These are phyloP conservation scores for Capreolus pygargus DNA, from an alignment of 2,113 vertebrate species.

Conservation along the genomic window DNA sequence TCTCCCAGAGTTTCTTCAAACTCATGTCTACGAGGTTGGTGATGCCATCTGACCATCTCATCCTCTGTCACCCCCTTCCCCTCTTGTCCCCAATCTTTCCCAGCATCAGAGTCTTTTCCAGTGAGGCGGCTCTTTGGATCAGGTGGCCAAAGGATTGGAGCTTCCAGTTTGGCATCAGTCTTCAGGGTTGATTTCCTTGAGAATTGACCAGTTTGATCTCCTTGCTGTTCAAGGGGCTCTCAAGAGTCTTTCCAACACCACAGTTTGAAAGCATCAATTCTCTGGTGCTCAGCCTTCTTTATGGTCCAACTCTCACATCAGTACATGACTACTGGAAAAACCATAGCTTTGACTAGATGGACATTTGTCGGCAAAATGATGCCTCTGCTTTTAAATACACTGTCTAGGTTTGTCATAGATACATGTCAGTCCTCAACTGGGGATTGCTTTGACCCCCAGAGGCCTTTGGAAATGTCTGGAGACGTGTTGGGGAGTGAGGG, in stretches of 20 bases:
- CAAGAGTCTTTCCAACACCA: not conserved
- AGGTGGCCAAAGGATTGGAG: not conserved
- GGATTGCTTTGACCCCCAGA: not conserved
- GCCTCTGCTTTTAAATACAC: not conserved
- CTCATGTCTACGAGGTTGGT: not conserved
- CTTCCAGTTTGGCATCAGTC: not conserved
- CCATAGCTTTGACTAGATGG: not conserved
- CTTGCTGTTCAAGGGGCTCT: not conserved
- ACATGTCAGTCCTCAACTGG: not conserved
- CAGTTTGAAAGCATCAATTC: not conserved
- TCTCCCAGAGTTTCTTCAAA: not conserved
- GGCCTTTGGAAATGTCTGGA: not conserved
- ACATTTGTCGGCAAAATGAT: not conserved
- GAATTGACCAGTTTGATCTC: not conserved
- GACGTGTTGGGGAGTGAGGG: too few relatives aligned
- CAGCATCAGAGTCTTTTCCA: not conserved
- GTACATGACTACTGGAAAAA: not conserved
- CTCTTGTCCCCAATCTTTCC: not conserved
- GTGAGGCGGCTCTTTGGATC: rapidly evolving
- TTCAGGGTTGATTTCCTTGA: not conserved
- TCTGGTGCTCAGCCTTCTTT: not conserved
- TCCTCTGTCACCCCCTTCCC: not conserved
- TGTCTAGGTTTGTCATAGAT: not conserved
- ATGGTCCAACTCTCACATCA: not conserved
- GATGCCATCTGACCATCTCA: not conserved